phyloP scores from a whole-genome alignment of 2,888 invertebrate genomes.

The Meandrusa payeni region DNA sequence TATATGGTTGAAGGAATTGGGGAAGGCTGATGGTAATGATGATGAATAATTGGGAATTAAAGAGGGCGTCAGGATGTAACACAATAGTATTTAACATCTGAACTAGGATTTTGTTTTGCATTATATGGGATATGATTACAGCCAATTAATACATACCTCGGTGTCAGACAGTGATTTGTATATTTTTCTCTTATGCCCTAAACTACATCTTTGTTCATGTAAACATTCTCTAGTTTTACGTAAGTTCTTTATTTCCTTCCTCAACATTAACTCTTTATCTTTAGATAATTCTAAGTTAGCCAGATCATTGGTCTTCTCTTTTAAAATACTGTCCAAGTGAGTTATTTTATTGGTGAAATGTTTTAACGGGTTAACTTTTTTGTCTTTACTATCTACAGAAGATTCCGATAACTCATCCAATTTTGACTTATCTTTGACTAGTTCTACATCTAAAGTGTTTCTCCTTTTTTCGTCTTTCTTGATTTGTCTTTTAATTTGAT shows the following conservation, averaged over 20 bases:
- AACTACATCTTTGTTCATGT: slow-evolving; percentile 86
- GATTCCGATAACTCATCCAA: slow-evolving; percentile 74
- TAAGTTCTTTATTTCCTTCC: slow-evolving; percentile 90
- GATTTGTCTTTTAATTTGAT: slow-evolving; percentile 86
- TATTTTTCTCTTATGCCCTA: slow-evolving; percentile 87
- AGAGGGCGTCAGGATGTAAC: no score
- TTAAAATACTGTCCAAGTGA: slow-evolving; percentile 84
- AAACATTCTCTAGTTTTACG: slow-evolving; percentile 89
- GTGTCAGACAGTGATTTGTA: slow-evolving; percentile 86
- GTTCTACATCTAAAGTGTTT: slow-evolving; percentile 84
- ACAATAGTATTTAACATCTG: no score
- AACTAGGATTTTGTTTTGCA: no score
- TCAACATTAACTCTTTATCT: slow-evolving; percentile 82
- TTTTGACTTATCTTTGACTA: slow-evolving; percentile 77
- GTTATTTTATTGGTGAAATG: slow-evolving; percentile 85
- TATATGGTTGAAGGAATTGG: no score
- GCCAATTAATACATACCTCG: slow-evolving; percentile 62
- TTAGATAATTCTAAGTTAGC: slow-evolving; percentile 80
- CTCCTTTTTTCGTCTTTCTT: slow-evolving; percentile 88
- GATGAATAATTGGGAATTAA: no score
- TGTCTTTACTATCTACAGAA: slow-evolving; percentile 78
- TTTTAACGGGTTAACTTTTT: slow-evolving; percentile 79
- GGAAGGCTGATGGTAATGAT: no score
- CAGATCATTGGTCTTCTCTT: slow-evolving; percentile 85
- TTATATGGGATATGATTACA: no score